These are phyloP conservation scores for Anoplophora glabripennis DNA, from an alignment of 1,140 invertebrate genomes.

Conservation along the genomic window DNA sequence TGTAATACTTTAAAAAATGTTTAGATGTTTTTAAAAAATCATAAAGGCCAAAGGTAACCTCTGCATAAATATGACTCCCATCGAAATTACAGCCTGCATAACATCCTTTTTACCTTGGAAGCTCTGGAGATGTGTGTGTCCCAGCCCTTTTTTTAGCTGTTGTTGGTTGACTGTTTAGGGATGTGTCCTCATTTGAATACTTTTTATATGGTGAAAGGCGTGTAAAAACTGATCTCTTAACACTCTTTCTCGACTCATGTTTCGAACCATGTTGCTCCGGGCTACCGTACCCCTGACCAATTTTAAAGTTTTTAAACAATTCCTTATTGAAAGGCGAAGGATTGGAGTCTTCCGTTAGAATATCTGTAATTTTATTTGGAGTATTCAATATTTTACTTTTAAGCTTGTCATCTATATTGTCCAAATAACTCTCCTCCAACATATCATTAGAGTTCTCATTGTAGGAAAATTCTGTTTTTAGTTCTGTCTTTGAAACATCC, in stretches of 20 bases:
- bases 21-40: no score
- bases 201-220: constrained; percentile 26
- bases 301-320: constrained; percentile 17
- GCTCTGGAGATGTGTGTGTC: constrained; percentile 3
- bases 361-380: constrained; percentile 12
- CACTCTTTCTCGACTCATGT: constrained; percentile 28
- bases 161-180: constrained; percentile 3
- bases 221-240: constrained; percentile 26
- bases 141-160: constrained; percentile 17
- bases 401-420: no score
- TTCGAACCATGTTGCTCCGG: constrained; percentile 9
- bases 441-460: no score
- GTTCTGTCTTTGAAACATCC: no score
- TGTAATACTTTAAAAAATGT: no score
- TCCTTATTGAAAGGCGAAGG: constrained; percentile 28
- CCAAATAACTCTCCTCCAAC: no score
- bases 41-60: no score
- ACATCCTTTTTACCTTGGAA: neutral
- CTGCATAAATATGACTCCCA: no score
- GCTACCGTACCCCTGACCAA: neutral
- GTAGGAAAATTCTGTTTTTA: no score
- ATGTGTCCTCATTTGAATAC: neutral
- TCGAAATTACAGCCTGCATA: no score
- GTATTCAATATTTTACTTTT: neutral
- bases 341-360: neutral